Conservation (phyloP, 1,140 invertebrate species). For the Prorops nasuta region DNA sequence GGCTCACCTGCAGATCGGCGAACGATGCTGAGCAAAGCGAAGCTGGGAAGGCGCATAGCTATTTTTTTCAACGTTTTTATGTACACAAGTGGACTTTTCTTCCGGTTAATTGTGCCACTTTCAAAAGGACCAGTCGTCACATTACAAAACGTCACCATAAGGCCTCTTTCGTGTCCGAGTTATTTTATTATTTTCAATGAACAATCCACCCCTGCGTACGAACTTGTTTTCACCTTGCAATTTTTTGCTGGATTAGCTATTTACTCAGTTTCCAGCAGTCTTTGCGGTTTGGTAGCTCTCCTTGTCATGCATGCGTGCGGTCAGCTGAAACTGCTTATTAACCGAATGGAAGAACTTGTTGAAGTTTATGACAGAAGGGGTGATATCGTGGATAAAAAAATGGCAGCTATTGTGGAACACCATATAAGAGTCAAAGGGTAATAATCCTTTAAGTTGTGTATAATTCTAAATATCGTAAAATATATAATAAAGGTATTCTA, state of each 20-base stretch:
- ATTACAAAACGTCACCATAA: background rate
- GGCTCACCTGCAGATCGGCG: background rate
- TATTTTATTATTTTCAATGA: background rate
- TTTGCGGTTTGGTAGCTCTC: slow-evolving; percentile 16
- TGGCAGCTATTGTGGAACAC: background rate
- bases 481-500: too few relatives aligned
- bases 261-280: slow-evolving; percentile 10
- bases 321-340: slow-evolving; percentile 16
- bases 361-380: background rate
- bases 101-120: slow-evolving; percentile 10
- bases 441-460: background rate
- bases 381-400: background rate
- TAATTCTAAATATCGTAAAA: background rate
- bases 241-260: slow-evolving; percentile 16
- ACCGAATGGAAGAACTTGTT: slow-evolving; percentile 11
- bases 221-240: slow-evolving; percentile 26
- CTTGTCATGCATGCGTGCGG: slow-evolving; percentile 26
- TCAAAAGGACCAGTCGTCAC: background rate
- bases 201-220: slow-evolving; percentile 12
- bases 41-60: slow-evolving; percentile 1
- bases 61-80: background rate
- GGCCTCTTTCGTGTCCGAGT: background rate
- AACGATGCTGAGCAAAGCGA: slow-evolving; percentile 7
- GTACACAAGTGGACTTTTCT: slow-evolving; percentile 13
- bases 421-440: slow-evolving; percentile 7